Evolutionary conservation across 2,113 vertebrate species (phyloP), one percentile per base, ranked within the genome.

Genomic region (Mesembrinibis cayennensis): DNA sequence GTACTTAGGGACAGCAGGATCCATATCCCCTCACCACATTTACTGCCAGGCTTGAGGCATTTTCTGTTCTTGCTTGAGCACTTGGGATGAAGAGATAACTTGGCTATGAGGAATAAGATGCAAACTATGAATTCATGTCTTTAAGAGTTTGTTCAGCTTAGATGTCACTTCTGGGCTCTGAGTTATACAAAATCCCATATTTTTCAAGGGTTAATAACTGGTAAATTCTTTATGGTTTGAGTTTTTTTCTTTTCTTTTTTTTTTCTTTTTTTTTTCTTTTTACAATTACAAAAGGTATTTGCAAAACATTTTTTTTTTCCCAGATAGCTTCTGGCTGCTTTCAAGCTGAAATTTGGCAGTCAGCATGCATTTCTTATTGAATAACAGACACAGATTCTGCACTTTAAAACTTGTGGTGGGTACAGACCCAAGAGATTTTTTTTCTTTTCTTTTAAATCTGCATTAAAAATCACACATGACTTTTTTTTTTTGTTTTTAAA

Each of bases 221-320:
- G 20, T 44, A 20, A 74, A 87, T 90, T 87, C 66, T 62, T 84
- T n/a, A 45, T 86, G 59, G 4, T 38, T 56, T 25, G 38, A 0
- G 38, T 38, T 38, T 38, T 38, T 42, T 27, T 16, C 9, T 44
- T 6, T 21, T 34, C 38, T 38, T 38, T 38, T 38, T 38, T 38
- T 38, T 38, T 4, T 55, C 45, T 6, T 8, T 20, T 38, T 30
- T 34, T 44, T 52, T 61, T 32, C 49, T 93, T 95, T 93, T 96
- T 92, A 85, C 86, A 80, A 85, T 82, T 91, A 85, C 70, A 91
- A 95, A 95, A 96, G 58, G 69, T 97, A 94, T 93, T 96, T 95
- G 69, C 89, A 92, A 93, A 97, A 78, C 72, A 63, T 61, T 74
- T 72, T n/a, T 38, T 21, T 14, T 3, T 40, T 23, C 17, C 56